Evolutionary conservation across 2,113 vertebrate genomes (phyloP), one percentile per base, ranked within the genome.

Genomic region (Donacobius atricapilla): DNA sequence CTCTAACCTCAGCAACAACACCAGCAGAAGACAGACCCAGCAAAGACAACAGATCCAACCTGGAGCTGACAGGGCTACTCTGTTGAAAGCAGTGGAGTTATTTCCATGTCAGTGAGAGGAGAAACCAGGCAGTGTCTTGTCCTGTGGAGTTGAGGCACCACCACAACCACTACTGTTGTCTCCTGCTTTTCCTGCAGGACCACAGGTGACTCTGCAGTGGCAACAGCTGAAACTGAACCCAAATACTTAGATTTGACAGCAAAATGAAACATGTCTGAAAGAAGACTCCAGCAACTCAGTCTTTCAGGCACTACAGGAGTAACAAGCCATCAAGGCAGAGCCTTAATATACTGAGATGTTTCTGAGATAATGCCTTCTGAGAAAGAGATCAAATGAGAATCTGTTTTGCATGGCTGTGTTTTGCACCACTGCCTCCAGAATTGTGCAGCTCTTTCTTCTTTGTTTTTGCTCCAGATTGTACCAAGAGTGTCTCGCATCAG

Each of bases 331-430:
- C 1, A 1, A 13, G 42, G 66, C 24, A 68, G 72, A 18, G 40
- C 44, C n/a, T 79, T 66, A 58, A 73, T 1, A 2, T 51, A 40
- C 15, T 0, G 3, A 87, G 83, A 93, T 91, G 31, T 75, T 91
- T 81, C 44, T 89, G n/a, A 94, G 93, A 82, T 76, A 92, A 60
- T 50, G 48, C 56, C 40, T 89, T 94, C 89, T 87, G 77, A 91
- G 89, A 94, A 96, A 89, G 83, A 94, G 70, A 89, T 76, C 73
- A 89, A 68, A 95, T 28, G 23, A 4, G 4, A 63, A 53, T 37
- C 23, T 40, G 25, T 58, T 93, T 87, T 72, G 35, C 64, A 54
- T 0, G 0, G 47, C 42, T 63, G 30, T 92, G 85, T 77, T 95
- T 94, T 89, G 76, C 56, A 72, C 33, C 7, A 1, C 11, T 56